Percentiles rank a stretch among this genome's conserved stretches.
Conservation (phyloP, 1,140 invertebrate species). For the Lepidurus arcticus region DNA sequence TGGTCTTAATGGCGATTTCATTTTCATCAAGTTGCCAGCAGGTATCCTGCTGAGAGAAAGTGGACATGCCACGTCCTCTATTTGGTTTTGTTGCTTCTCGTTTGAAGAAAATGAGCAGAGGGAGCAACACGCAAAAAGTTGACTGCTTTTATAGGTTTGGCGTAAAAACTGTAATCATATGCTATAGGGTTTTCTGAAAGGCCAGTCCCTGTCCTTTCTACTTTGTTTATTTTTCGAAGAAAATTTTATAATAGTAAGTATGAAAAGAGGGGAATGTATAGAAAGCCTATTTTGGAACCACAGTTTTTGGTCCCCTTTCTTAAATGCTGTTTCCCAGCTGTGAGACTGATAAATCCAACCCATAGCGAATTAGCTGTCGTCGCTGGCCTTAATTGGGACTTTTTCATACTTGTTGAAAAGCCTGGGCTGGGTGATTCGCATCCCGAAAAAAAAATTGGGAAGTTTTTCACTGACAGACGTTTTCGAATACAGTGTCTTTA, state of each 20-base stretch:
- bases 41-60: neutral
- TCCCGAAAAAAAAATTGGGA: neutral
- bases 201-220: neutral
- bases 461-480: neutral
- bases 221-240: too few relatives aligned
- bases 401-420: neutral
- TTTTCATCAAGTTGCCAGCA: neutral
- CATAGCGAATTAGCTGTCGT: neutral
- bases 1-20: conserved; percentile 13
- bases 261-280: neutral
- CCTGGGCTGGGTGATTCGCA: neutral
- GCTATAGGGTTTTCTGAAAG: neutral
- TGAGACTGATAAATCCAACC: neutral
- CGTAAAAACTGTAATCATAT: neutral
- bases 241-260: neutral
- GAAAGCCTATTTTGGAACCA: neutral
- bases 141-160: neutral
- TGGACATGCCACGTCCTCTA: neutral
- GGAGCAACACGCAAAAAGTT: conserved; percentile 1
- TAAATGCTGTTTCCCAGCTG: neutral
- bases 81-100: conserved; percentile 13
- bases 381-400: neutral
- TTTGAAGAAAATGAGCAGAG: neutral
- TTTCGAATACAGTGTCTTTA: neutral
- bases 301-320: neutral